Evolutionary conservation across 2,797 vertebrate genomes (phyloP), one percentile per base, ranked within the genome.

Genomic region (Notoglanidium macrostoma): DNA sequence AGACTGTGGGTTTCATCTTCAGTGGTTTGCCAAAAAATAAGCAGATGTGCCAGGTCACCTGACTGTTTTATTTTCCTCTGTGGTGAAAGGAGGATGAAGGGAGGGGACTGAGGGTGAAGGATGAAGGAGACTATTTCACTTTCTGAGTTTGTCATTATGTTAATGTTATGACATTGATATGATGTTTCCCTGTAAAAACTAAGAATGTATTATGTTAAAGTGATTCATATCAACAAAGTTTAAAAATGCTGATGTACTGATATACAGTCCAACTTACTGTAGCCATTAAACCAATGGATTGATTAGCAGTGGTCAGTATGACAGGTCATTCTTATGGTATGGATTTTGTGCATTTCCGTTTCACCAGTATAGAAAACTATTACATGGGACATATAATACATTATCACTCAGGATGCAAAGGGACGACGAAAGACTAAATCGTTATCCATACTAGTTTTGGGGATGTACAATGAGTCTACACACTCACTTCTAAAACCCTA

Each of bases 1-100:
- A 61, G 51, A 88, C 90, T 88, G 86, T 80, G 80, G 57, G 89
- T 89, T 90, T 91, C 87, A 92, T 92, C 89, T 92, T 92, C 90
- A 92, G 90, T 91, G 87, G 68, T 72, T 88, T 79, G 70, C 65
- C 65, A 70, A 89, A 90, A 89, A 79, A 89, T 81, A 76, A 44
- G 57, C 89, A 88, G 84, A 80, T 83, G 70, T 81, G 85, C 74
- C 76, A 80, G 89, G 86, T 88, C 87, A 89, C 88, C 81, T 88
- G 84, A 86, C 87, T 84, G 74, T 83, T 87, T 84, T 90, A 85
- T 89, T 91, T 59, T 57, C 86, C 83, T 87, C 79, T 57, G 29
- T 57, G 40, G 35, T 80, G 59, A 63, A 63, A 63, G 59, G 35
- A 46, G 14, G 57, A 26, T 21, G 15, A 79, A 40, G 49, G 83